phyloP scores from a whole-genome alignment of 1,140 invertebrate genomes.

The Drosophila sechellia region DNA sequence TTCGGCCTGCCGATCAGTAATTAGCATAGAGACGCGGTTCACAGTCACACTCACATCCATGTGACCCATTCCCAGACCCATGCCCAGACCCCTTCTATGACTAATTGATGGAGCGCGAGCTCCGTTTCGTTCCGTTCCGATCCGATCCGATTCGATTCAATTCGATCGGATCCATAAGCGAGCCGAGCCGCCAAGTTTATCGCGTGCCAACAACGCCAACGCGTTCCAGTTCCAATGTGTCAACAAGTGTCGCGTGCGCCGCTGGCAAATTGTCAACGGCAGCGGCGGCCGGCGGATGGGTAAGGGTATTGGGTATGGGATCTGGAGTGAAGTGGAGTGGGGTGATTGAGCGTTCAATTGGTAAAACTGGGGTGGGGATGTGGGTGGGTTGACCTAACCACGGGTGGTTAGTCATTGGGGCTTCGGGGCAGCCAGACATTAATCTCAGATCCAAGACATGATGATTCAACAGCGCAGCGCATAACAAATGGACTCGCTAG shows the following conservation, averaged over 20 bases:
- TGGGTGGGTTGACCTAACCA: not conserved
- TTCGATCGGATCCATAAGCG: not conserved
- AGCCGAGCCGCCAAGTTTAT: constrained; percentile 43
- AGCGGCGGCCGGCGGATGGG: not conserved
- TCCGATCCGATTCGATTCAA: no score
- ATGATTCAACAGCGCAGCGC: constrained; percentile 26
- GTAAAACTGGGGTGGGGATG: not conserved
- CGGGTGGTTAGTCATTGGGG: constrained; percentile 23
- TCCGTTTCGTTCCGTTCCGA: not conserved
- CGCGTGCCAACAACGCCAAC: constrained; percentile 55
- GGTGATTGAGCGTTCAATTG: not conserved
- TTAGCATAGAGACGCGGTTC: constrained; percentile 10
- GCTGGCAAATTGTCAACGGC: constrained; percentile 15
- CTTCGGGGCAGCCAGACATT: constrained; percentile 12
- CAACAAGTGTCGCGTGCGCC: constrained; percentile 75
- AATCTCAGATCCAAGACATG: constrained; percentile 23
- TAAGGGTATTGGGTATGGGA: not conserved
- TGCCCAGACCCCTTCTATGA: constrained; percentile 24
- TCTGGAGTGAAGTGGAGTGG: not conserved
- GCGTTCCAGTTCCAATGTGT: constrained; percentile 33
- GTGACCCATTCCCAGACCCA: constrained; percentile 1
- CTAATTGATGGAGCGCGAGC: constrained; percentile 43
- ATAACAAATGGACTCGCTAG: not conserved
- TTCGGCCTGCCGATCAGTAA: constrained; percentile 8
- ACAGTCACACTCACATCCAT: no score